Evolutionary conservation across 2,888 invertebrate species (phyloP), one percentile per base, ranked within the genome.

Genomic region (Monochamus alternatus): DNA sequence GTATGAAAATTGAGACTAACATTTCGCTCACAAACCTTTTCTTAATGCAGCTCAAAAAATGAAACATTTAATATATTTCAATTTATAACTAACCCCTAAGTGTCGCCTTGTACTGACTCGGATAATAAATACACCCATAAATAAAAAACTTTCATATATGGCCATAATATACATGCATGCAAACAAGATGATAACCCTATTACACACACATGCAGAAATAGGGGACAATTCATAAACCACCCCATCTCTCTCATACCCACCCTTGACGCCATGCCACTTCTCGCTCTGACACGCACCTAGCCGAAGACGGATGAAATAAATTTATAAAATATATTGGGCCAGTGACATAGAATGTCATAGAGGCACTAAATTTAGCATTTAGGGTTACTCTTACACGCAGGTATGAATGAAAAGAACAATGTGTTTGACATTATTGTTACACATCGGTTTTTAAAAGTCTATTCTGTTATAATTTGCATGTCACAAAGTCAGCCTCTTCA

Each of bases 171-270:
- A 84, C 83, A 84, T 75, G 81, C 84, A 84, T 83, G 83, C 84
- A 85, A 85, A 85, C 85, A 85, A 81, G 84, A 79, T 84, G 84
- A 83, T 84, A 86, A 84, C 85, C 85, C 85, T 79, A 84, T 83
- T 82, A 84, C 81, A 80, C 75, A 78, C 84, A 82, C 82, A 84
- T 84, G 81, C 80, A 78, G 75, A 59, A 79, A 82, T 78, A 83
- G 84, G 85, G 85, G 83, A 77, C 79, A 81, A 80, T 72, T 62
- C 76, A 77, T 80, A 80, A 78, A 80, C 78, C 76, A 70, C 79
- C 81, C 79, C 77, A 79, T 82, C 81, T 75, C 76, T 58, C 73
- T 70, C 73, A 60, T 44, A 68, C 70, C 60, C 67, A 52, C 62
- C 12, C 63, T 70, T 52, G 55, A 51, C 44, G 12, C 31, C 67